A percentile compares a stretch with the other conserved stretches of the same genome.
Conservation (phyloP, 23 tunicate genomes). For the Trididemnum nubilum region DNA sequence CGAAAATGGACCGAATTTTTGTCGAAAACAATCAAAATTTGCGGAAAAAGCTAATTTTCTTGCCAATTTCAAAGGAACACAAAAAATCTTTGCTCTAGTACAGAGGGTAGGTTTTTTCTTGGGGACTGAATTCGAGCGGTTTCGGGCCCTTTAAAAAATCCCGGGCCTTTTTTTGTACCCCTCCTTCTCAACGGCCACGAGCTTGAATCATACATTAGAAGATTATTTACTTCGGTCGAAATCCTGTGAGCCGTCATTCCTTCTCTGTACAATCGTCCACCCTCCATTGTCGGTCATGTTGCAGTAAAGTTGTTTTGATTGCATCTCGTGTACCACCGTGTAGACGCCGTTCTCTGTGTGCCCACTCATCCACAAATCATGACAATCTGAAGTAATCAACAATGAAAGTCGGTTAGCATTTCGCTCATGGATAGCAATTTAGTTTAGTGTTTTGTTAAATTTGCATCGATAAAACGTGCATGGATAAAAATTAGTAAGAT, state of each 20-base stretch:
- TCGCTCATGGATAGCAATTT: neutral
- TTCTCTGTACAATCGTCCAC: conserved; percentile 84
- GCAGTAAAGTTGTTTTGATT: conserved; percentile 61
- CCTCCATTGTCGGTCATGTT: conserved; percentile 87
- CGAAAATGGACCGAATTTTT: no score
- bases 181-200: no score
- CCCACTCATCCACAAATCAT: conserved; percentile 87
- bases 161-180: no score
- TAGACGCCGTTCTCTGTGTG: conserved; percentile 82
- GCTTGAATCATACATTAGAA: no score
- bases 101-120: no score
- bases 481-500: no score
- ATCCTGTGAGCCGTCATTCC: conserved; percentile 88
- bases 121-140: no score
- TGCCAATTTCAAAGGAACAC: no score
- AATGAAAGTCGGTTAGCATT: neutral
- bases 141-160: no score
- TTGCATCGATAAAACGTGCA: neutral
- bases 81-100: no score
- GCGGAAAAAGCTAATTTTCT: no score
- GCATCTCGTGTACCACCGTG: conserved; percentile 70
- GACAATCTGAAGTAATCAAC: conserved; percentile 73
- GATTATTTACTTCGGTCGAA: conserved; percentile 61
- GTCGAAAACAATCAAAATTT: no score
- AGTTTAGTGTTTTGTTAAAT: neutral